Percentiles rank a stretch among this genome's conserved stretches.
Conservation (phyloP, 2,797 vertebrate species). For the Neolamprologus multifasciatus region DNA sequence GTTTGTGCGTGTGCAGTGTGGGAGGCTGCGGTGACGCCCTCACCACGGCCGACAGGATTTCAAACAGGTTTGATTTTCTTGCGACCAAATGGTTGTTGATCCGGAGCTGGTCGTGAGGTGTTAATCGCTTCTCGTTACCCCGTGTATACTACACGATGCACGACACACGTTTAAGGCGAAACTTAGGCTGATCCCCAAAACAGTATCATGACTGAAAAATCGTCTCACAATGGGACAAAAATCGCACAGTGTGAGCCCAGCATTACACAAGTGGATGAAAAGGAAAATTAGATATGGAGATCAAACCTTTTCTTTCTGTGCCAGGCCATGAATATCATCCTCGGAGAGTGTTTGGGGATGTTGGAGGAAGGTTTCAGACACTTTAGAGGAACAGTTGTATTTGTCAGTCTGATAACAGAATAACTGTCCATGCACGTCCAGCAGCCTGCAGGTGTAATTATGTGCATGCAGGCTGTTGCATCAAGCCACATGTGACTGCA, state of each 20-base stretch:
- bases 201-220: neutral
- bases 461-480: neutral
- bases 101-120: neutral
- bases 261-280: neutral
- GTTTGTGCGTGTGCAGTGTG: neutral
- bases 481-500: neutral
- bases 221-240: neutral
- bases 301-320: neutral
- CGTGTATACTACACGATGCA: rapidly evolving
- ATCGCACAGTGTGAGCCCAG: rapidly evolving
- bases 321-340: neutral
- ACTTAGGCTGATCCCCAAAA: rapidly evolving
- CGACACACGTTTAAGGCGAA: neutral
- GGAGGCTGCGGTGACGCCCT: neutral
- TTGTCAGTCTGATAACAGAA: neutral
- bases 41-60: rapidly evolving
- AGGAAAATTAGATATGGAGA: neutral
- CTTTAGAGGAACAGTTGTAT: neutral
- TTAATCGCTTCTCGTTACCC: neutral
- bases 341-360: neutral
- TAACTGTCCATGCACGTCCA: neutral
- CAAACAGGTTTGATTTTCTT: rapidly evolving
- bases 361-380: neutral
- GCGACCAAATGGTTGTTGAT: rapidly evolving
- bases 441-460: neutral